Percentiles rank a stretch among this genome's conserved stretches.
These are phyloP conservation scores for Spilosoma lubricipeda DNA, from an alignment of 2,888 invertebrate genomes.

Conservation along the genomic window DNA sequence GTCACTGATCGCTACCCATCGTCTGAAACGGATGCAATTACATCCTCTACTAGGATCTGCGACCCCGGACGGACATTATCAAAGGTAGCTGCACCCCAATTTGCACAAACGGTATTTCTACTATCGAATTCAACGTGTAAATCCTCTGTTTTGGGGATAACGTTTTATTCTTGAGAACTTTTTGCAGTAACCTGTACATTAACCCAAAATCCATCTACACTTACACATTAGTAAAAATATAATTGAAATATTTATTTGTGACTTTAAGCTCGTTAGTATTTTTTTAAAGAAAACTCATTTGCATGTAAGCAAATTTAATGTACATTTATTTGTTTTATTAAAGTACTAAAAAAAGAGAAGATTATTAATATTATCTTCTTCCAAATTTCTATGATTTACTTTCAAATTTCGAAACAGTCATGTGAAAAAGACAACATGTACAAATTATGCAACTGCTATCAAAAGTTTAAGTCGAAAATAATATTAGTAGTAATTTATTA, in stretches of 20 bases:
- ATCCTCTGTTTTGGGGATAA: slow-evolving; percentile 10
- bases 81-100: slow-evolving; percentile 53
- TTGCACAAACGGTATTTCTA: slow-evolving; percentile 57
- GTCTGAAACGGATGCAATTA: slow-evolving; percentile 76
- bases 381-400: too few species aligned
- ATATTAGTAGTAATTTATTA: neutral
- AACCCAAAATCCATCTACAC: neutral
- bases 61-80: slow-evolving; percentile 59
- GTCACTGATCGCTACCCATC: slow-evolving; percentile 55
- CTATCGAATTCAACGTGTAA: slow-evolving; percentile 60
- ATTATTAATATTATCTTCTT: too few species aligned
- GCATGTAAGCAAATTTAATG: neutral
- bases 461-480: neutral
- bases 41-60: slow-evolving; percentile 51
- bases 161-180: neutral
- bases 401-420: too few species aligned
- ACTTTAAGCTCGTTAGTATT: neutral
- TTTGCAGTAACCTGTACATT: neutral
- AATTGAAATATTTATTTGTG: neutral
- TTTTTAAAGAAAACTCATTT: neutral
- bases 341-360: too few species aligned
- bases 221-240: neutral
- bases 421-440: too few species aligned
- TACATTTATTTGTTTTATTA: too few species aligned
- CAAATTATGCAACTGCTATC: too few species aligned